Evolutionary conservation across 2,888 invertebrate species (phyloP).

Genomic region (Sturmia bella): DNA sequence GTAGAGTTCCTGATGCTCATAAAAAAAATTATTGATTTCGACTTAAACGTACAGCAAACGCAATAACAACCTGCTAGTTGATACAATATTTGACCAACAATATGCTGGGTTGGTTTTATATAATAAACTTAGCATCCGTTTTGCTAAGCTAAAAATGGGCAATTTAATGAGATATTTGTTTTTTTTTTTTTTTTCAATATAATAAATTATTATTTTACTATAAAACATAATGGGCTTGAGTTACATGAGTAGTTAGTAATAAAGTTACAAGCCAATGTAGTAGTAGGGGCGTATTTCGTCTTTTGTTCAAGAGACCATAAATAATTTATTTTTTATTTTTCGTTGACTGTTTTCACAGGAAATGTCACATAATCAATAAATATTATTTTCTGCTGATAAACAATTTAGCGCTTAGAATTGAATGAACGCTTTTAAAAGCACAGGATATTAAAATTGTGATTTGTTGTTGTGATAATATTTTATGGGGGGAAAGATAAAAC

Average conservation of each 20-base stretch:
- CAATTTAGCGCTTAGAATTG: constrained; percentile 51
- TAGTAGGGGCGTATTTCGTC: not conserved
- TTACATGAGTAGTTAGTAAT: not conserved
- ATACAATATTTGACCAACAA: constrained; percentile 3
- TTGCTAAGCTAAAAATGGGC: constrained; percentile 12
- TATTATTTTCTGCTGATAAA: constrained; percentile 55
- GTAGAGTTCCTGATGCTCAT: not conserved
- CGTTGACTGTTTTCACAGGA: constrained; percentile 40
- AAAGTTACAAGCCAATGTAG: constrained; percentile 37
- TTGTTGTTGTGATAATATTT: constrained; percentile 25
- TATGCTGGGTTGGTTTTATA: constrained; percentile 11
- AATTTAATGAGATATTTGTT: constrained; percentile 47
- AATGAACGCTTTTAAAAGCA: constrained; percentile 17
- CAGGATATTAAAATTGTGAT: constrained; percentile 55
- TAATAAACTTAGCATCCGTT: not conserved
- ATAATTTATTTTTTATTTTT: constrained; percentile 35
- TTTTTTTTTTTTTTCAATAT: not conserved
- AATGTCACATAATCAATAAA: constrained; percentile 65
- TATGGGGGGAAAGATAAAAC: not conserved
- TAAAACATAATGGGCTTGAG: not conserved
- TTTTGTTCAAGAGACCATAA: constrained; percentile 43
- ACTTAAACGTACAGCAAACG: constrained; percentile 44
- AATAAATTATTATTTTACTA: constrained; percentile 24
- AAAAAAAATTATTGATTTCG: constrained; percentile 61
- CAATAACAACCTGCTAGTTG: constrained; percentile 2